phyloP scores from a whole-genome alignment of 2,797 vertebrate species.

The Rhinichthys osculus region DNA sequence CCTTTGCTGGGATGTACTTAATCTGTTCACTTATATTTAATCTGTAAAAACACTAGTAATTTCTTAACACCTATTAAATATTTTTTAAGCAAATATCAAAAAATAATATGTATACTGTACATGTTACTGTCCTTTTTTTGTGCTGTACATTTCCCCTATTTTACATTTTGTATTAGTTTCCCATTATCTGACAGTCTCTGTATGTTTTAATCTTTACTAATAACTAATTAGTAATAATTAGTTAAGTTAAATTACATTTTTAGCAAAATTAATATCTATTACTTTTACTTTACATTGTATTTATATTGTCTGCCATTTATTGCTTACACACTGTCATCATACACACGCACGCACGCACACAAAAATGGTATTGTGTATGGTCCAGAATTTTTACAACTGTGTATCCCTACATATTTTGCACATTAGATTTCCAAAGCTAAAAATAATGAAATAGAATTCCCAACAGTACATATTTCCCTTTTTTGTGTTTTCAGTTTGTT shows the following conservation, averaged over 20 bases:
- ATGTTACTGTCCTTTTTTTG: neutral
- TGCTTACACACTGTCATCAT: neutral
- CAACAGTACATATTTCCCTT: too few relatives aligned
- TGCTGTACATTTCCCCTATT: neutral
- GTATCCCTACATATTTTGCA: neutral
- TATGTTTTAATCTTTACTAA: neutral
- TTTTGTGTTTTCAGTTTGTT: neutral
- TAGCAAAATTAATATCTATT: neutral
- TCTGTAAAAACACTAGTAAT: neutral
- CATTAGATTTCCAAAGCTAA: neutral
- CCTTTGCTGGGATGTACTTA: neutral
- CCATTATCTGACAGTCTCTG: neutral
- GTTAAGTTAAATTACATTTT: fast-evolving
- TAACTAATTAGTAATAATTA: too few relatives aligned
- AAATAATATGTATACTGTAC: neutral
- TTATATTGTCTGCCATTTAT: neutral
- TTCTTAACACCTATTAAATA: neutral
- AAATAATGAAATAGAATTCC: neutral
- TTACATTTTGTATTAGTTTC: too few relatives aligned
- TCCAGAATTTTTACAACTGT: neutral
- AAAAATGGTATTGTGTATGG: neutral
- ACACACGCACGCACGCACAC: too few relatives aligned
- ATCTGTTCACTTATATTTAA: neutral
- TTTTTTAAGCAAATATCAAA: neutral
- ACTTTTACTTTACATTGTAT: neutral